Conservation (phyloP, 2,888 invertebrate genomes). For the Tenthredo livida region DNA sequence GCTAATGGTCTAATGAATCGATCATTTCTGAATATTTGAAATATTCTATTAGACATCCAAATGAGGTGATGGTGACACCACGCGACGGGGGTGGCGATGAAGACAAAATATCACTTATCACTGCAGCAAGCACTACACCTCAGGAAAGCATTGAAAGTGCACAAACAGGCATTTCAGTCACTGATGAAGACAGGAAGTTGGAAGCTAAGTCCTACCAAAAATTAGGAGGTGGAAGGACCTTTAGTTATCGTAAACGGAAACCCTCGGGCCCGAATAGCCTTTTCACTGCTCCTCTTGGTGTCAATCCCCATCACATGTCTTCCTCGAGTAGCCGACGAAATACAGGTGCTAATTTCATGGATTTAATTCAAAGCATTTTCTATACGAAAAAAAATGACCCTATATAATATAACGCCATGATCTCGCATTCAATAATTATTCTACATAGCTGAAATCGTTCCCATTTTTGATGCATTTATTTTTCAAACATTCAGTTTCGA, state of each 20-base stretch:
- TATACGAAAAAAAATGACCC: not conserved
- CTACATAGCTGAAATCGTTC: not conserved
- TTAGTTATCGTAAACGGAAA: conserved; percentile 50
- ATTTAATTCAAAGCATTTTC: not conserved
- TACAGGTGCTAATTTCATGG: conserved; percentile 59
- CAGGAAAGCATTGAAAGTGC: conserved; percentile 58
- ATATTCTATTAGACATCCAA: not conserved
- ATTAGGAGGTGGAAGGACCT: conserved; percentile 36
- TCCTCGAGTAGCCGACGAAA: conserved; percentile 66
- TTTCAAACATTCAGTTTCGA: not conserved
- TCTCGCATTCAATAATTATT: not conserved
- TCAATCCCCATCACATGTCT: conserved; percentile 67
- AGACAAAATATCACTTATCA: conserved; percentile 61
- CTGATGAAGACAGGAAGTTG: not conserved
- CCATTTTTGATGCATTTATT: not conserved
- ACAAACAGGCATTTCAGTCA: conserved; percentile 13
- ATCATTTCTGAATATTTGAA: not conserved
- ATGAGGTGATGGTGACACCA: conserved; percentile 43
- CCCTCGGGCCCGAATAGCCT: conserved; percentile 53
- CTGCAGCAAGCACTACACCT: conserved; percentile 59
- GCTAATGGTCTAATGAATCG: not conserved
- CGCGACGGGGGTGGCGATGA: conserved; percentile 60
- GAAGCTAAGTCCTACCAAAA: conserved; percentile 38
- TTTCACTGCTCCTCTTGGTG: conserved; percentile 68
- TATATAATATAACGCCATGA: not conserved